A percentile compares a stretch with the other conserved stretches of the same genome.
Conservation (phyloP, 2,113 vertebrate genomes). For the Urocitellus parryii region DNA sequence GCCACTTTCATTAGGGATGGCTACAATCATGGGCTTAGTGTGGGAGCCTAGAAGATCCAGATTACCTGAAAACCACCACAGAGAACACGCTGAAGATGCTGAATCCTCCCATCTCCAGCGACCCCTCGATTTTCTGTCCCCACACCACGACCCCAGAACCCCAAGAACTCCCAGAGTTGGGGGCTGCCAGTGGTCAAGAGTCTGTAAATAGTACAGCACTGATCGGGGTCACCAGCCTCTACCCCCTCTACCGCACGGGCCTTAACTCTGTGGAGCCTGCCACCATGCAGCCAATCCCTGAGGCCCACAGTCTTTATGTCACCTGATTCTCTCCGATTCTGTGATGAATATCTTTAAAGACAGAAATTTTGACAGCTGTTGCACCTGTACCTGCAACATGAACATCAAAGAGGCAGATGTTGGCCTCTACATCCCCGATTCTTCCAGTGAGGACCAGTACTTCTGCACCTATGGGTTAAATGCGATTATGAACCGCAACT, state of each 20-base stretch:
- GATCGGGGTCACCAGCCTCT: conserved; percentile 96
- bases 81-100: conserved; percentile 90
- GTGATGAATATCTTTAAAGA: conserved; percentile 98
- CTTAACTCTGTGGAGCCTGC: conserved; percentile 96
- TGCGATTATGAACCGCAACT: conserved; percentile 96
- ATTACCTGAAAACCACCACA: conserved; percentile 93
- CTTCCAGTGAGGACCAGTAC: conserved; percentile 97
- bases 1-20: conserved; percentile 93
- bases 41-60: conserved; percentile 93
- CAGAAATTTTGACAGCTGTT: conserved; percentile 99
- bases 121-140: conserved; percentile 98
- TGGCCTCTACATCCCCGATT: conserved; percentile 97
- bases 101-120: conserved; percentile 95
- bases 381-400: conserved; percentile 98
- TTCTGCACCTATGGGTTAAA: conserved; percentile 98
- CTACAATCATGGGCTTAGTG: conserved; percentile 97
- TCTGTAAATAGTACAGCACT: conserved; percentile 97
- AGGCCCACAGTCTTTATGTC: conserved; percentile 97
- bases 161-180: conserved; percentile 95
- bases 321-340: conserved; percentile 96
- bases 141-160: conserved; percentile 92
- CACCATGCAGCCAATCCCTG: conserved; percentile 92
- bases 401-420: conserved; percentile 98
- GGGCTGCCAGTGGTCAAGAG: conserved; percentile 95
- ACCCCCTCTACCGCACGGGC: conserved; percentile 95